phyloP scores from a whole-genome alignment of 2,113 vertebrate species.

The Psilopogon haemacephalus region DNA sequence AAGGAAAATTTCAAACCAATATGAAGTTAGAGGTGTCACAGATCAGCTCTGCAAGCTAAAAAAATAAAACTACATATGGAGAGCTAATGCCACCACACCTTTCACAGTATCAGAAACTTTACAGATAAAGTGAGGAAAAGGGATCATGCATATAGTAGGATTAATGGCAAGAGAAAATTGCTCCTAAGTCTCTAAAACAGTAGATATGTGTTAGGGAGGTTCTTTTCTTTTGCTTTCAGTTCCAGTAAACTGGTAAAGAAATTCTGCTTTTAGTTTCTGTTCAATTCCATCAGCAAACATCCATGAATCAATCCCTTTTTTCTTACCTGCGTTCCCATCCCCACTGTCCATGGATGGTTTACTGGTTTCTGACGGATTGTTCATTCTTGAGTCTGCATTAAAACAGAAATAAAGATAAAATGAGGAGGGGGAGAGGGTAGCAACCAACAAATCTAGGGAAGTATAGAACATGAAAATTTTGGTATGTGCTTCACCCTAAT shows the following conservation, averaged over 20 bases:
- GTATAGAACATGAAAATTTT: not conserved
- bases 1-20: not conserved
- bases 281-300: not conserved
- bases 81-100: not conserved
- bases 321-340: conserved; percentile 90
- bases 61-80: not conserved
- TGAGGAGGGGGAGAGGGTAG: not conserved
- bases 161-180: not conserved
- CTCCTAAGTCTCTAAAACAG: not conserved
- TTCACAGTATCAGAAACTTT: not conserved
- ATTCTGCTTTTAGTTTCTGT: not conserved
- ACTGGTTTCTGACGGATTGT: conserved; percentile 94
- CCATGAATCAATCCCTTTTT: not conserved
- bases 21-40: not conserved
- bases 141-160: not conserved
- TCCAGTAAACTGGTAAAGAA: not conserved
- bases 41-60: not conserved
- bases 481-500: not conserved
- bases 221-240: not conserved
- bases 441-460: not conserved
- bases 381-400: conserved; percentile 96
- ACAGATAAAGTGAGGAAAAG: not conserved
- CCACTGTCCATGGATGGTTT: conserved; percentile 94
- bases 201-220: too few relatives aligned
- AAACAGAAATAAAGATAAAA: conserved; percentile 57